Percentiles rank a stretch among this genome's conserved stretches.
phyloP scores from a whole-genome alignment of 1,140 invertebrate genomes.

The Aphelinus certus region DNA sequence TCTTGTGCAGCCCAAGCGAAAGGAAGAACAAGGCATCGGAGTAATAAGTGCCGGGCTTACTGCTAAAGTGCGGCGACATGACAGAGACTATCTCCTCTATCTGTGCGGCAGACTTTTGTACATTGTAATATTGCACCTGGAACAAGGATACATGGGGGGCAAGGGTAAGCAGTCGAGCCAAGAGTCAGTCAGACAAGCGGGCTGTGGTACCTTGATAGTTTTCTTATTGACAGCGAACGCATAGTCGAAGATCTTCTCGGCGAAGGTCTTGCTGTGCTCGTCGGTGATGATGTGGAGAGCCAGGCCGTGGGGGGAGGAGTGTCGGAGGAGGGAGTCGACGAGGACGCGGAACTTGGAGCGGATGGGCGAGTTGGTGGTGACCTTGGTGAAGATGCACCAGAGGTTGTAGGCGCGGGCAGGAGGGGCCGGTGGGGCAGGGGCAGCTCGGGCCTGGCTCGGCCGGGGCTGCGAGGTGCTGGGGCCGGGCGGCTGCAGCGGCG shows the following conservation, averaged over 20 bases:
- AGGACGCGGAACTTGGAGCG: conserved; percentile 70
- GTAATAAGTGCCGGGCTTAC: conserved; percentile 82
- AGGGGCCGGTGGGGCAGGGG: no score
- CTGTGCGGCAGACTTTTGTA: conserved; percentile 70
- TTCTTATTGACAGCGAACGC: conserved; percentile 59
- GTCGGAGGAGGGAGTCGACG: conserved; percentile 68
- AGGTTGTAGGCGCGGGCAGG: conserved; percentile 52
- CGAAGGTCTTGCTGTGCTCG: conserved; percentile 70
- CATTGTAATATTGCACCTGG: conserved; percentile 72
- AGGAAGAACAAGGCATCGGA: conserved; percentile 85
- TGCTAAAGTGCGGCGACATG: conserved; percentile 81
- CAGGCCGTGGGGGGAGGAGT: conserved; percentile 64
- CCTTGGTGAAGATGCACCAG: conserved; percentile 71
- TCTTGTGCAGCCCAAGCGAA: conserved; percentile 78
- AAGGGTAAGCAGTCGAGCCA: background rate
- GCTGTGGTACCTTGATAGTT: conserved; percentile 55
- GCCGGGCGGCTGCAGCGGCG: no score
- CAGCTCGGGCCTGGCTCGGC: no score
- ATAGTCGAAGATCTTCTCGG: conserved; percentile 67
- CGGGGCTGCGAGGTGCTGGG: no score
- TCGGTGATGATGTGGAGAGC: conserved; percentile 78
- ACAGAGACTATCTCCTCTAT: conserved; percentile 73
- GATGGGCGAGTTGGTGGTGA: conserved; percentile 69
- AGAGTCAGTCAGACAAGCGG: no score
- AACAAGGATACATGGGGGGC: background rate